Evolutionary conservation across 2,797 vertebrate genomes (phyloP).

Genomic region (Sebastes baramenuke): DNA sequence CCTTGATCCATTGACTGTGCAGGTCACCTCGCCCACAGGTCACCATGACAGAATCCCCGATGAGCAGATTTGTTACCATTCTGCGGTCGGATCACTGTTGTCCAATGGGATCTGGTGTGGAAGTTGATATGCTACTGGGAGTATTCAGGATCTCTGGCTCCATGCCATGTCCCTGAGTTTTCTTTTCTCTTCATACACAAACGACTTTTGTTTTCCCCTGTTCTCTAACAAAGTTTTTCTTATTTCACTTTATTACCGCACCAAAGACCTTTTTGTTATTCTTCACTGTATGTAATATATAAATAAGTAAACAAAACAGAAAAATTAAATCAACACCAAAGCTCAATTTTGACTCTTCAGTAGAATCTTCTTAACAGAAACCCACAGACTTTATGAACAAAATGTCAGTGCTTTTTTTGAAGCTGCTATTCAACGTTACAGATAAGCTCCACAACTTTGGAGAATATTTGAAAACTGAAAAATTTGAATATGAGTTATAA

Average conservation of each 20-base stretch:
- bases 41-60: conserved; percentile 59
- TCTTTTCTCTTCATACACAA: conserved; percentile 40
- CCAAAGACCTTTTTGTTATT: not conserved
- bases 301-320: not conserved
- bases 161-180: conserved; percentile 65
- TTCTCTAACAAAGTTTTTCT: conserved; percentile 8
- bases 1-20: conserved; percentile 67
- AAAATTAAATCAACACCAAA: not conserved
- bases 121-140: conserved; percentile 77
- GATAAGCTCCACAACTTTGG: conserved; percentile 64
- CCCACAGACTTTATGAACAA: conserved; percentile 1
- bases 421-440: conserved; percentile 50
- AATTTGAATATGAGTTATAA: conserved; percentile 65
- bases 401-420: conserved; percentile 3
- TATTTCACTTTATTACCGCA: not conserved
- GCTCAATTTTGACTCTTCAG: not conserved
- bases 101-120: conserved; percentile 75
- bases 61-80: conserved; percentile 75
- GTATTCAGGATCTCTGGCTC: conserved; percentile 70
- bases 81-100: conserved; percentile 72
- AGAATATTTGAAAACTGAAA: conserved; percentile 59
- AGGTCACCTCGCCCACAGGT: conserved; percentile 65
- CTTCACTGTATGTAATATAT: not conserved
- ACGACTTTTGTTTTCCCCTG: conserved; percentile 15
- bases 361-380: conserved; percentile 13